Conservation (phyloP, 2,888 invertebrate species). For the Pogonocherus hispidulus region DNA sequence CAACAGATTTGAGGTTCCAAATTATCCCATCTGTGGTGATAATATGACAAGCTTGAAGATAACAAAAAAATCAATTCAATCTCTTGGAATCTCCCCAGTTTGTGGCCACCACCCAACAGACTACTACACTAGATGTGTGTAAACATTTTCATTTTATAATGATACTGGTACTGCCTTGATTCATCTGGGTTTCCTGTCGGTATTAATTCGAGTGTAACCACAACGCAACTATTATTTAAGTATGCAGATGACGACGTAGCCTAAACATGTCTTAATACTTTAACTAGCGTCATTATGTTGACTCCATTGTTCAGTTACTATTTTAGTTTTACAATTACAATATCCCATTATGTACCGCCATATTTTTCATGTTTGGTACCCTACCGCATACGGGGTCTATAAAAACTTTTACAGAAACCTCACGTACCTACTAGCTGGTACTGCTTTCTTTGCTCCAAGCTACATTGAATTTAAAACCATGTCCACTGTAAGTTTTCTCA, state of each 20-base stretch:
- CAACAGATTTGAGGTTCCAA: too few relatives aligned
- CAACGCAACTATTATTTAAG: background rate
- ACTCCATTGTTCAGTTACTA: background rate
- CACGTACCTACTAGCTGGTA: conserved; percentile 12
- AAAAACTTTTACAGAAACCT: conserved; percentile 21
- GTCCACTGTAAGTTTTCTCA: conserved; percentile 15
- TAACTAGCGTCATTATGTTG: conserved; percentile 11
- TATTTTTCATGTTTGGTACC: conserved; percentile 22
- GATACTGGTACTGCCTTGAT: conserved; percentile 3
- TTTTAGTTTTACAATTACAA: conserved; percentile 16
- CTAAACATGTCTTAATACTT: background rate
- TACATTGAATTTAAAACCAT: conserved; percentile 9
- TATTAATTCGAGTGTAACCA: background rate
- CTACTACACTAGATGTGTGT: too few relatives aligned
- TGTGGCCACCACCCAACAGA: too few relatives aligned
- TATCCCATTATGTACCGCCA: conserved; percentile 5
- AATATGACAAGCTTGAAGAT: too few relatives aligned
- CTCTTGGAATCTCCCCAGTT: too few relatives aligned
- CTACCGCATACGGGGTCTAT: background rate
- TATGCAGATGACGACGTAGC: background rate
- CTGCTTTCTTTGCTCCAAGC: conserved; percentile 28
- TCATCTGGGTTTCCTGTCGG: background rate
- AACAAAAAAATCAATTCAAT: too few relatives aligned
- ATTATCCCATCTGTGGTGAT: too few relatives aligned
- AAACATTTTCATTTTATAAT: too few relatives aligned